Evolutionary conservation across 1,140 invertebrate species (phyloP).

Genomic region (Leptinotarsa texana): DNA sequence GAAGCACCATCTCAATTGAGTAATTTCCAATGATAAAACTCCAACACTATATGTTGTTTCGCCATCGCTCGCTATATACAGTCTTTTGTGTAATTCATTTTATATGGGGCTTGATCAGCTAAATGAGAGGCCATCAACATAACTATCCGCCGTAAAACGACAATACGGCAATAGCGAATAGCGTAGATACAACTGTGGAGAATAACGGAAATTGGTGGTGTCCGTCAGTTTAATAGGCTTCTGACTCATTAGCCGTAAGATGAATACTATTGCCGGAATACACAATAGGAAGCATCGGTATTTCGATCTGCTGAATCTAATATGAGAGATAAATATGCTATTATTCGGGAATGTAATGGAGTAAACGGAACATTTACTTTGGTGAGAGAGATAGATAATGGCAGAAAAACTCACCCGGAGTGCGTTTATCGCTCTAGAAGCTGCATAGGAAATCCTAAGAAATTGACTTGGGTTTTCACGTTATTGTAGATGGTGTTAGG

Average conservation of each 20-base stretch:
- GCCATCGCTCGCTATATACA: no score
- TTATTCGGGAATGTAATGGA: no score
- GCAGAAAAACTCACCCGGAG: no score
- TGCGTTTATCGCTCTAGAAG: no score
- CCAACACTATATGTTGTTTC: no score
- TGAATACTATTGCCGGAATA: slow-evolving; percentile 15
- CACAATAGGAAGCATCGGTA: background rate
- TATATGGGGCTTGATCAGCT: slow-evolving; percentile 1
- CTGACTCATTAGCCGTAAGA: slow-evolving; percentile 23
- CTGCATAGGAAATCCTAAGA: no score
- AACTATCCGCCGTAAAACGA: slow-evolving; percentile 11
- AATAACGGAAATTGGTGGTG: slow-evolving; percentile 11
- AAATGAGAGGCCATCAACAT: slow-evolving; percentile 20
- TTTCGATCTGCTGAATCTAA: slow-evolving; percentile 3
- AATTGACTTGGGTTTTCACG: no score
- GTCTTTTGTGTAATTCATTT: background rate
- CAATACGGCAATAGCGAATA: slow-evolving; percentile 8
- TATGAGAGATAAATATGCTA: background rate
- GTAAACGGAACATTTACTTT: no score
- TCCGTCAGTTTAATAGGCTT: slow-evolving; percentile 22
- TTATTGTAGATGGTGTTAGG: no score
- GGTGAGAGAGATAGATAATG: no score
- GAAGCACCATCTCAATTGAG: no score
- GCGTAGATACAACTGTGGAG: slow-evolving; percentile 7
- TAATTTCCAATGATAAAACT: no score